Conservation (phyloP, 1,140 invertebrate genomes). For the Drosophila insularis region DNA sequence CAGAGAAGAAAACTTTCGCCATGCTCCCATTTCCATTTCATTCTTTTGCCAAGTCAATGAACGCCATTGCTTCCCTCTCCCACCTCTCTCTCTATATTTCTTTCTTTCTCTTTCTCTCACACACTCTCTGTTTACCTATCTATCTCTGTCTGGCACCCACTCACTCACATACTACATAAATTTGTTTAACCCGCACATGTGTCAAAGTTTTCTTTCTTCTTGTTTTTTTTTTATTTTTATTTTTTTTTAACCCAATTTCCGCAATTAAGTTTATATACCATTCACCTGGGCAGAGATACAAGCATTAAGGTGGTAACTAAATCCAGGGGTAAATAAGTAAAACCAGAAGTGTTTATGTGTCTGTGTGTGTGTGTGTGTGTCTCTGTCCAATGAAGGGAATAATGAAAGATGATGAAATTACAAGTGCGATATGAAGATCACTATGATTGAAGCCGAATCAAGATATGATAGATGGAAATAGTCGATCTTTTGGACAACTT, state of each 20-base stretch:
- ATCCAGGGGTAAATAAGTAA: constrained; percentile 11
- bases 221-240: not conserved
- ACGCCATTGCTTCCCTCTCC: constrained; percentile 33
- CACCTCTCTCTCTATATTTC: not conserved
- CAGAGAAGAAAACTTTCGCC: constrained; percentile 60
- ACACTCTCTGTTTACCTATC: not conserved
- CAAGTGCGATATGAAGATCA: not conserved
- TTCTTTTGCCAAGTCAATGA: constrained; percentile 66
- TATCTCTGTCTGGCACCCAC: constrained; percentile 1
- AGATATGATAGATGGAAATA: too few relatives aligned
- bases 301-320: constrained; percentile 25
- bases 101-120: not conserved
- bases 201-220: constrained; percentile 57
- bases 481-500: too few relatives aligned
- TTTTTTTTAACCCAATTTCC: constrained; percentile 75
- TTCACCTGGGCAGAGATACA: constrained; percentile 55
- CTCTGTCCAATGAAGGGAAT: not conserved
- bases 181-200: constrained; percentile 79
- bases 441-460: too few relatives aligned
- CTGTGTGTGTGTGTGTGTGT: not conserved
- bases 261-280: constrained; percentile 79
- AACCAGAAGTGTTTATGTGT: too few relatives aligned
- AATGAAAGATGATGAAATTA: not conserved
- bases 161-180: constrained; percentile 47
- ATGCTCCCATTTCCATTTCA: constrained; percentile 54